Percentiles rank a stretch among this genome's conserved stretches.
Evolutionary conservation across 2,113 vertebrate genomes (phyloP).

Genomic region (Rissa tridactyla): DNA sequence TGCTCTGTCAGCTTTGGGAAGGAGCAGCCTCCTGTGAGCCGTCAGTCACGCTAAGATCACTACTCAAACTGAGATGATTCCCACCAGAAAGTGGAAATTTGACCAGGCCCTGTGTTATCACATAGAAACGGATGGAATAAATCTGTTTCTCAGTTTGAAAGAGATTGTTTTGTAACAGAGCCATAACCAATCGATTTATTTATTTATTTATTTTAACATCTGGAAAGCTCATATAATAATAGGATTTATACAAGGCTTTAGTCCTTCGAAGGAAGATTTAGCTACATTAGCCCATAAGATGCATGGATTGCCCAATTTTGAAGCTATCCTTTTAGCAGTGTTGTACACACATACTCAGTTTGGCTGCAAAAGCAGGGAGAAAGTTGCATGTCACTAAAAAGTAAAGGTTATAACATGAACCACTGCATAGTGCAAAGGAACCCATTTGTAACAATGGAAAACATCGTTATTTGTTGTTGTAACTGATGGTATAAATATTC

Average conservation of each 20-base stretch:
- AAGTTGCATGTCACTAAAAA: not conserved
- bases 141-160: not conserved
- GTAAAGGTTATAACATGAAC: not conserved
- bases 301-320: not conserved
- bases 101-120: not conserved
- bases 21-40: not conserved
- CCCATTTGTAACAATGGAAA: not conserved
- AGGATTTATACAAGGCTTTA: not conserved
- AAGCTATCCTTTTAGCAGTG: not conserved
- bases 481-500: not conserved
- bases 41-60: not conserved
- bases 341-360: not conserved
- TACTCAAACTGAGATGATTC: not conserved
- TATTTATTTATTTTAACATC: not conserved
- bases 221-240: not conserved
- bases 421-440: not conserved
- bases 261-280: not conserved
- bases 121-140: slow-evolving; percentile 14
- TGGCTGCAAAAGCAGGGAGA: not conserved
- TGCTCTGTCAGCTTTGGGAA: not conserved
- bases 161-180: not conserved
- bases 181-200: not conserved
- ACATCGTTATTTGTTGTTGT: not conserved
- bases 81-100: slow-evolving; percentile 47
- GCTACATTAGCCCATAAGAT: not conserved